phyloP scores from a whole-genome alignment of 23 tunicate species.

The Halocynthia roretzi region DNA sequence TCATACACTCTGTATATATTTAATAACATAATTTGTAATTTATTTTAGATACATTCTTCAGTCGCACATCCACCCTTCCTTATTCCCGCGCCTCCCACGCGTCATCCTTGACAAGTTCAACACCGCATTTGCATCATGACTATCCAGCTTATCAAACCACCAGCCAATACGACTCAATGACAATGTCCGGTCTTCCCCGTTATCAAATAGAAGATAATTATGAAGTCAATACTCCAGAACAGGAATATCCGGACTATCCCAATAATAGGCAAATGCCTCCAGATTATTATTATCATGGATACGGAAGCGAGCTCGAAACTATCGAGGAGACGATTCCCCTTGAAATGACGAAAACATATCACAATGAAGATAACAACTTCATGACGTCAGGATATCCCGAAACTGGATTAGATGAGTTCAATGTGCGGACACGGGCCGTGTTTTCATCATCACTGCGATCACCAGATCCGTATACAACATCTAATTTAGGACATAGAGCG shows the following conservation, averaged over 20 bases:
- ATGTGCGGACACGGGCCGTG: slow-evolving; percentile 13
- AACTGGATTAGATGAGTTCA: slow-evolving; percentile 1
- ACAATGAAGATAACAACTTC: neutral
- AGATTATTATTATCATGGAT: slow-evolving; percentile 10
- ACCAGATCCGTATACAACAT: neutral
- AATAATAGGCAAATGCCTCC: neutral
- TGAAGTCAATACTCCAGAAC: neutral
- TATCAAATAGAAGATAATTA: neutral
- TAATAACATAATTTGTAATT: too few species aligned
- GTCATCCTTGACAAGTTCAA: too few species aligned
- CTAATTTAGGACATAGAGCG: neutral
- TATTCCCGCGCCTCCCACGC: too few species aligned
- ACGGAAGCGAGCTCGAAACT: slow-evolving; percentile 17
- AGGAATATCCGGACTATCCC: slow-evolving; percentile 24
- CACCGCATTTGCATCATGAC: too few species aligned
- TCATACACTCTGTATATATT: too few species aligned
- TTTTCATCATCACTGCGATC: slow-evolving; percentile 12
- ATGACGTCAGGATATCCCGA: too few species aligned
- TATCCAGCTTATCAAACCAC: too few species aligned
- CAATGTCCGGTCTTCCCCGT: too few species aligned
- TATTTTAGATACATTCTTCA: too few species aligned
- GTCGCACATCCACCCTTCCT: too few species aligned
- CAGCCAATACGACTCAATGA: too few species aligned
- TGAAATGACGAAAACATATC: neutral
- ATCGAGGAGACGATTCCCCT: slow-evolving; percentile 17